Evolutionary conservation across 2,888 invertebrate genomes (phyloP).

Genomic region (Resseliella maxima): DNA sequence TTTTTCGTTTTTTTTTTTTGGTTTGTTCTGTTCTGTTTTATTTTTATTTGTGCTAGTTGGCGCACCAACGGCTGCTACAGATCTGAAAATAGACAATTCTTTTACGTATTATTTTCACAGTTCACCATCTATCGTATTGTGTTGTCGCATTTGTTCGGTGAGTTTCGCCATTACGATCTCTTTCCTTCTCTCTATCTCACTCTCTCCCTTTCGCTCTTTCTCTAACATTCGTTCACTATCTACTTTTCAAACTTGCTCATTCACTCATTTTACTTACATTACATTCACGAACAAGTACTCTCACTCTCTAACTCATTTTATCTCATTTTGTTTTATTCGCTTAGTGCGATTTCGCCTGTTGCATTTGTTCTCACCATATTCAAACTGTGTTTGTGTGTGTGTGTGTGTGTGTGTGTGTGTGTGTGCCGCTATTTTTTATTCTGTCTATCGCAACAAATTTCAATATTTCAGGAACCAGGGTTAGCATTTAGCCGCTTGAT

Average conservation of each 20-base stretch:
- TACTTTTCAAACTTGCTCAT: background rate
- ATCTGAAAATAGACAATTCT: background rate
- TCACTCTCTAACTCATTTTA: too few species aligned
- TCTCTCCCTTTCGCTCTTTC: background rate
- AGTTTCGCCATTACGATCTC: too few species aligned
- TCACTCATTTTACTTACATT: too few species aligned
- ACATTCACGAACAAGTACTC: too few species aligned
- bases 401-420: too few species aligned
- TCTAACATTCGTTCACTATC: background rate
- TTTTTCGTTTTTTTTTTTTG: too few species aligned
- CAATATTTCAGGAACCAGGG: background rate
- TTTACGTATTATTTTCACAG: too few species aligned
- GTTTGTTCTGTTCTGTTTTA: too few species aligned
- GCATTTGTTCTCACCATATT: background rate
- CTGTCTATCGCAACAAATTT: background rate
- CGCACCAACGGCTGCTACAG: too few species aligned
- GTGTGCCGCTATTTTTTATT: too few species aligned
- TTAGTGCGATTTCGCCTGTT: background rate
- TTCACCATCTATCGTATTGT: background rate
- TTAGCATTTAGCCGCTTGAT: slow-evolving; percentile 49
- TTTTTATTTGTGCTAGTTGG: too few species aligned
- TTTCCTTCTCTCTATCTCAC: background rate
- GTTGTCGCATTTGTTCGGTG: background rate
- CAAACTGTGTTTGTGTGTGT: background rate
- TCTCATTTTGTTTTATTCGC: too few species aligned